phyloP scores from a whole-genome alignment of 2,888 invertebrate species.

The Syrphus vitripennis region DNA sequence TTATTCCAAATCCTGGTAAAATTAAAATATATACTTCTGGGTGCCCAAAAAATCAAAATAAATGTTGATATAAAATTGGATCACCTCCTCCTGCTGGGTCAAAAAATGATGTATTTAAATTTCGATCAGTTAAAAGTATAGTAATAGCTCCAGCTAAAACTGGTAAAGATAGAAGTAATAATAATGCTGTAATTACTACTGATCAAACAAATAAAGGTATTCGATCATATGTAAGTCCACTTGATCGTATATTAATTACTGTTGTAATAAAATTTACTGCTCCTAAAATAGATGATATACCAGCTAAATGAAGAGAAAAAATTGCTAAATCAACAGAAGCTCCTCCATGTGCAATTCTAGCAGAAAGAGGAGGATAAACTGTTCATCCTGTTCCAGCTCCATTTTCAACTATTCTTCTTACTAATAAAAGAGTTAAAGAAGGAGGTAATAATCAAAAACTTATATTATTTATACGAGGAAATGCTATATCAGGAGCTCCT shows the following conservation, averaged over 20 bases:
- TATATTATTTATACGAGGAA: conserved; percentile 92
- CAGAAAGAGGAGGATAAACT: conserved; percentile 87
- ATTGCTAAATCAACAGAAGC: conserved; percentile 88
- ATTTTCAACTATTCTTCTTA: conserved; percentile 85
- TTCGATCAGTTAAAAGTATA: conserved; percentile 90
- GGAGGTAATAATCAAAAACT: conserved; percentile 91
- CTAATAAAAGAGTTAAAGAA: conserved; percentile 85
- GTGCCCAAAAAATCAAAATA: conserved; percentile 94
- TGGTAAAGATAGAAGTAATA: conserved; percentile 87
- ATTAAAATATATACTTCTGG: conserved; percentile 94
- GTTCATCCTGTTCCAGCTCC: conserved; percentile 91
- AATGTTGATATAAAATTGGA: conserved; percentile 90
- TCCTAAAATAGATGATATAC: conserved; percentile 88
- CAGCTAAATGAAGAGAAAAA: conserved; percentile 89
- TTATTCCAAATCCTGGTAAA: conserved; percentile 91
- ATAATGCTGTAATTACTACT: conserved; percentile 85
- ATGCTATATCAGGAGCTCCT: conserved; percentile 90
- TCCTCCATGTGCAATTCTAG: conserved; percentile 85
- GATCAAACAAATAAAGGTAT: conserved; percentile 89
- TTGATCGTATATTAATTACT: conserved; percentile 87
- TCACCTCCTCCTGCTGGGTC: conserved; percentile 91
- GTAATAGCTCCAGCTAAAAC: conserved; percentile 91
- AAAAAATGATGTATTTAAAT: conserved; percentile 91
- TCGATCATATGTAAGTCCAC: conserved; percentile 84
- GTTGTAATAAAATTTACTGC: conserved; percentile 91